Base-by-base conservation (phyloP, 2,888 invertebrate genomes). In the Thecocarcelia acutangulata region DNA sequence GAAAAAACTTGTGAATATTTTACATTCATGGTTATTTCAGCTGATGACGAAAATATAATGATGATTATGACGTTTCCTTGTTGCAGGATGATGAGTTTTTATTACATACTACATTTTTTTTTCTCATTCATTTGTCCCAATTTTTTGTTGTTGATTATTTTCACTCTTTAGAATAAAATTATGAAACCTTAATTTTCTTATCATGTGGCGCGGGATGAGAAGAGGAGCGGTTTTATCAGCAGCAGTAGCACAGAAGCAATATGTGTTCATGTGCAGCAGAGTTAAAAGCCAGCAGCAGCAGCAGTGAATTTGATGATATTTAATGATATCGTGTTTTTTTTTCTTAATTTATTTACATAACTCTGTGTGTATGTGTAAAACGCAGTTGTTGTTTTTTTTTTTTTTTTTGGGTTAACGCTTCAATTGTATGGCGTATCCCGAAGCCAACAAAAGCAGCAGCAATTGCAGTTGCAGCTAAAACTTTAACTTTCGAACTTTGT, bases 401-500 rank as follows among this genome's bases (percentile, higher is more conserved):
- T 63, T 56, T 69, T 58, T 66, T 64, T 68, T 24, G 54, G 61
- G 56, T 76, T 33, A 64, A 37, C 28, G 28, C 52, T 56, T 19
- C 3, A 33, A 19, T 54, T 58, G 46, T 21, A 42, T 56, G 54
- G 19, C 37, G 46, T 33, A 33, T 59, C 33, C n/a, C 9, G 37
- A 15, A 52, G 66, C 42, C 69, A 50, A 5, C 24, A 63, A 24
- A 24, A 24, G 15, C 33, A 52, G 44, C 40, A 46, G 48, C 52
- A 52, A 15, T 21, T 19, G 54, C 42, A 15, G 19, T 19, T 46
- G 28, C 58, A 59, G 37, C 66, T 46, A 17, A 5, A 75, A 72
- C 58, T 68, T 63, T 73, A 82, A 82, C 82, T 82, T 78, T 82
- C 82, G 78, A 78, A 82, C 75, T 82, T 82, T 78, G 82, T 78